Evolutionary conservation across 53 echinoderm and acorn worm genomes (phyloP).

Genomic region (Holothuria leucospilota): DNA sequence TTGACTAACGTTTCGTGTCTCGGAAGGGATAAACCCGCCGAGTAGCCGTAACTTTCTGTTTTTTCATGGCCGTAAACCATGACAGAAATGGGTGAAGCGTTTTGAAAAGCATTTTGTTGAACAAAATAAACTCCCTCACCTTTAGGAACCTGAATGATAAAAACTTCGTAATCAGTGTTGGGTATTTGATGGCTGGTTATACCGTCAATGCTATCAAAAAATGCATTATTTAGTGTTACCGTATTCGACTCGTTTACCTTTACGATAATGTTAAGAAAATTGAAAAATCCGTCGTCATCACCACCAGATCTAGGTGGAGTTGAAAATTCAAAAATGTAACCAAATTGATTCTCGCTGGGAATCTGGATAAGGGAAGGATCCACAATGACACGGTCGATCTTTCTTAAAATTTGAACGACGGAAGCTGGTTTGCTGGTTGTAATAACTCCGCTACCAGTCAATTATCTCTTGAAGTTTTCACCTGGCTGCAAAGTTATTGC

Average conservation of each 20-base stretch:
- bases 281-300: conserved; percentile 56
- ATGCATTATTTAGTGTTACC: conserved; percentile 49
- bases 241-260: conserved; percentile 31
- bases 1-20: conserved; percentile 45
- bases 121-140: conserved; percentile 72
- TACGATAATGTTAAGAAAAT: conserved; percentile 67
- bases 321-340: conserved; percentile 61
- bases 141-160: conserved; percentile 61
- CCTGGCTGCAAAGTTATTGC: conserved; percentile 36
- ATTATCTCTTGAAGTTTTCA: conserved; percentile 50
- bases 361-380: conserved; percentile 77
- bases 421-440: conserved; percentile 55
- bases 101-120: conserved; percentile 51
- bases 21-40: conserved; percentile 68
- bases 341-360: conserved; percentile 69
- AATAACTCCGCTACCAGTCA: conserved; percentile 63
- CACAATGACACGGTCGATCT: conserved; percentile 30
- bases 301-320: conserved; percentile 62
- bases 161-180: conserved; percentile 46
- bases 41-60: conserved; percentile 69
- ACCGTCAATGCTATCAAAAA: background rate
- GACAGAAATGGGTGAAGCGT: conserved; percentile 64
- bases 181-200: conserved; percentile 24
- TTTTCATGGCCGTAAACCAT: conserved; percentile 68
- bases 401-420: conserved; percentile 55